Base-by-base conservation (phyloP, 2,113 vertebrate species). In the Ctenomys sociabilis region DNA sequence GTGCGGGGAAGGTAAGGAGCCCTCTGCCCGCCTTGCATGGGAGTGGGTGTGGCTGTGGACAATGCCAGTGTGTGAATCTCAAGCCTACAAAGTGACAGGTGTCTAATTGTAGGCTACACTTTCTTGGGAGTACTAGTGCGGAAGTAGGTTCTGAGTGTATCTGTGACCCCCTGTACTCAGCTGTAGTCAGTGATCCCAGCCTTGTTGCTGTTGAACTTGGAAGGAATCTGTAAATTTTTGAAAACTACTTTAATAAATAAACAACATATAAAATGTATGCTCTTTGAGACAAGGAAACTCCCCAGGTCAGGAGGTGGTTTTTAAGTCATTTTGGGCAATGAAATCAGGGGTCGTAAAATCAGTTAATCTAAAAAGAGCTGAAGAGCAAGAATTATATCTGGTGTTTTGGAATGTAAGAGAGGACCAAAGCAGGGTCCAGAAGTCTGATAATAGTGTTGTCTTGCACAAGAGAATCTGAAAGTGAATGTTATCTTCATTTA, bases 1-100 rank as follows among this genome's bases (percentile, higher is more conserved):
- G 99, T 99, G 88, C 99, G 99, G 16, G 99, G 99, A 98, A 99
- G 99, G 99, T 99, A 99, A 99, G 99, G 97, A 32, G 97, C 96
- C 85, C 24, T 68, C 57, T 93, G 57, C 24, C 70, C 95, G 43
- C 16, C 61, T 96, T 90, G 90, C 96, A 93, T 43, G 72, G 37
- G 35, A 54, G 14, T 13, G 0, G 54, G 9, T 52, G 14, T 92
- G 57, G 70, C 61, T 96, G 87, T 45, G 96, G n/a, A 87, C 88
- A 40, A 87, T 68, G n/a, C 10, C 37, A 88, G 22, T 24, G 0
- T 0, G 17, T 77, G 78, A 5, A 2, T 81, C 49, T 28, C 0
- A 12, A 4, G 16, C 28, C 6, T 40, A 35, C 22, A 59, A n/a
- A 26, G 2, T 45, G 66, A 35, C 7, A 1, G 10, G 24, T 72